These are phyloP conservation scores for Micromesistius poutassou DNA, from an alignment of 2,797 vertebrate genomes.

Conservation along the genomic window DNA sequence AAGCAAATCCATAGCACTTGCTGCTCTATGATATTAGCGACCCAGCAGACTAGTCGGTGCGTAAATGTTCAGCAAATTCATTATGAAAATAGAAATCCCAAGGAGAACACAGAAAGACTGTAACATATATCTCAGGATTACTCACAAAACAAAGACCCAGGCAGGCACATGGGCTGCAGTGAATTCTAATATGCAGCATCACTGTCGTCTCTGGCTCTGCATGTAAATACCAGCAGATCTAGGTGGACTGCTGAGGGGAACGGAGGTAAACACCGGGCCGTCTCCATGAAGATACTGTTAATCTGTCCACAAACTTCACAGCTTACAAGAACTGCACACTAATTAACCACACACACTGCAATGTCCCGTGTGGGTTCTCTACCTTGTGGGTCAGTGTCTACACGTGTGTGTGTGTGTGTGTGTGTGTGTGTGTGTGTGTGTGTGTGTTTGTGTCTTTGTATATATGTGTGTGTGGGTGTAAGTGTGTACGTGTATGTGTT, in stretches of 20 bases:
- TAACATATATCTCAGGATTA: neutral
- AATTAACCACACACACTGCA: conserved; percentile 82
- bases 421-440: neutral
- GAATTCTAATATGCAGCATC: conserved; percentile 9
- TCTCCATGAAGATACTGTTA: conserved; percentile 70
- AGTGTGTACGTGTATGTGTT: too few relatives aligned
- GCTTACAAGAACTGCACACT: conserved; percentile 75
- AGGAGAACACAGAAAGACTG: neutral
- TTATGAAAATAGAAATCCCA: neutral
- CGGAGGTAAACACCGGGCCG: conserved; percentile 61
- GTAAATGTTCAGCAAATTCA: neutral
- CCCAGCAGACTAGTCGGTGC: neutral
- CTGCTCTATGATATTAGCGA: neutral
- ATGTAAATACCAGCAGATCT: conserved; percentile 48
- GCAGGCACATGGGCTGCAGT: neutral
- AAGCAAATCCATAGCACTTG: neutral
- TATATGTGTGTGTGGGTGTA: neutral
- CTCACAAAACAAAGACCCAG: neutral
- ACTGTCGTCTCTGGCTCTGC: conserved; percentile 24
- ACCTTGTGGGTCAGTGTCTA: conserved; percentile 17
- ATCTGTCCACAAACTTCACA: conserved; percentile 77
- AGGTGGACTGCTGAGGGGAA: conserved; percentile 40
- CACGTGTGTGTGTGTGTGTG: too few relatives aligned
- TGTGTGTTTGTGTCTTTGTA: neutral
- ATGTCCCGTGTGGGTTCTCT: conserved; percentile 65